Percentiles rank a stretch among this genome's conserved stretches.
Conservation (phyloP, 1,140 invertebrate species). For the Branchinecta lindahli region DNA sequence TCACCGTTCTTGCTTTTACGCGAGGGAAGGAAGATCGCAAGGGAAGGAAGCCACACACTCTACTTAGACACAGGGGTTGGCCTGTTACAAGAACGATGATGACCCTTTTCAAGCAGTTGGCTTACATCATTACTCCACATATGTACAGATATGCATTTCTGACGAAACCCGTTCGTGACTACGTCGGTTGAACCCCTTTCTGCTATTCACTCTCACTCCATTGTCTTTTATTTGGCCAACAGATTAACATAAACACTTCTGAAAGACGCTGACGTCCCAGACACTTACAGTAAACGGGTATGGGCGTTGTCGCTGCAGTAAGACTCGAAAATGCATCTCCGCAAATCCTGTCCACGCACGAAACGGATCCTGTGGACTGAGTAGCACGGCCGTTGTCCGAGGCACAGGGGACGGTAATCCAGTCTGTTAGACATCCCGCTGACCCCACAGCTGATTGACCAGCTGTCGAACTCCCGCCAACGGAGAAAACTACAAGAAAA, state of each 20-base stretch:
- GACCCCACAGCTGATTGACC: conserved; percentile 25
- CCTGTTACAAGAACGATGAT: no score
- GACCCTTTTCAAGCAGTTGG: no score
- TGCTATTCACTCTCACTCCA: no score
- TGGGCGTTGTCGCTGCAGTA: conserved; percentile 34
- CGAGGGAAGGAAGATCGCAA: no score
- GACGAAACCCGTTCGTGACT: no score
- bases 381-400: conserved; percentile 42
- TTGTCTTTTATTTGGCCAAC: background rate
- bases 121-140: background rate
- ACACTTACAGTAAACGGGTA: conserved; percentile 46
- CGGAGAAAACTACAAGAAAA: conserved; percentile 27
- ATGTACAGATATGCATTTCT: background rate
- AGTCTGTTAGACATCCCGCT: conserved; percentile 51
- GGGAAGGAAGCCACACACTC: no score
- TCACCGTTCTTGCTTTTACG: no score
- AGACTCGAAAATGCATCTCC: conserved; percentile 52
- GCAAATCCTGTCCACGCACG: conserved; percentile 52
- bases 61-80: no score
- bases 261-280: background rate
- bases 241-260: conserved; percentile 2
- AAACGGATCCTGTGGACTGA: conserved; percentile 28
- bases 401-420: conserved; percentile 58
- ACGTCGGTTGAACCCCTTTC: no score
- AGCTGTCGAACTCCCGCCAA: conserved; percentile 43